These are phyloP conservation scores for Mionectes macconnelli DNA, from an alignment of 2,113 vertebrate genomes.

Conservation along the genomic window DNA sequence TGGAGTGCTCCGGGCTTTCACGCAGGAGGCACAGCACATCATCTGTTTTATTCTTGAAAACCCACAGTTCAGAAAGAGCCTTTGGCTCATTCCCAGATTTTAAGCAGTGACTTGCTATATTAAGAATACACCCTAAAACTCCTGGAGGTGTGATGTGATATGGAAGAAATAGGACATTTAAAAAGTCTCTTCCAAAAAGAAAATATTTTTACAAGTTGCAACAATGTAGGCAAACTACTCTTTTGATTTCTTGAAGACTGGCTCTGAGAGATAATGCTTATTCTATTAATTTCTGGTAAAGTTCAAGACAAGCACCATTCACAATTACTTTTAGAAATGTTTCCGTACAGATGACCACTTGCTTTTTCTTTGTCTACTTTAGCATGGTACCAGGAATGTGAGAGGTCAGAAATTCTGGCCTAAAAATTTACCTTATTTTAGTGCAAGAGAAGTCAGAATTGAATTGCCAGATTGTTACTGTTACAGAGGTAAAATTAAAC, in stretches of 20 bases:
- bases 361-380: neutral
- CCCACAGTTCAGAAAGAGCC: neutral
- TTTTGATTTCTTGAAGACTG: neutral
- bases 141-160: neutral
- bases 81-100: neutral
- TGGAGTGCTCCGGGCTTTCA: neutral
- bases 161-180: neutral
- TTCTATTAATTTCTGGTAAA: neutral
- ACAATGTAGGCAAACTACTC: neutral
- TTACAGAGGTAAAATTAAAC: neutral
- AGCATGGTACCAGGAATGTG: neutral
- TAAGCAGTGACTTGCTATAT: neutral
- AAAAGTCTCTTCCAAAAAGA: neutral
- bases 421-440: neutral
- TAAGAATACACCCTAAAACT: neutral
- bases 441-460: neutral
- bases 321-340: neutral
- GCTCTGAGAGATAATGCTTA: neutral
- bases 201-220: neutral
- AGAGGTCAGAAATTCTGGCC: neutral
- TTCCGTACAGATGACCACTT: neutral
- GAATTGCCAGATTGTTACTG: neutral
- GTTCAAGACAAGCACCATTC: neutral
- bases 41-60: neutral
- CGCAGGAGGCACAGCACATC: fast-evolving